Evolutionary conservation across 1,140 invertebrate species (phyloP).

Genomic region (Papilio dardanus): DNA sequence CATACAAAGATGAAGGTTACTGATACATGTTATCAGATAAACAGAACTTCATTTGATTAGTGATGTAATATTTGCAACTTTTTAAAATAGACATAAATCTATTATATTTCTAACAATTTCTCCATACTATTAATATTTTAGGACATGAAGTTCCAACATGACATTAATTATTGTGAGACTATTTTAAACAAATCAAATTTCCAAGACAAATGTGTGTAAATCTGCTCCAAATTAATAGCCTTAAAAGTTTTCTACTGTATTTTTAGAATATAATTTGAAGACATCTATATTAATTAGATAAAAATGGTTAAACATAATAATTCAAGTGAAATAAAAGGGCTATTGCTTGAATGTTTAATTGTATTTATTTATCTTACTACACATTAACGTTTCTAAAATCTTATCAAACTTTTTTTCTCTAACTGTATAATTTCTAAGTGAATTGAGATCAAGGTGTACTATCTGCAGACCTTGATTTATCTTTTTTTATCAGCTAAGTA

Average conservation of each 20-base stretch:
- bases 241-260: background rate
- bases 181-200: too few species aligned
- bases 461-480: conserved; percentile 2
- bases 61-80: background rate
- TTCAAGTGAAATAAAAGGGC: too few species aligned
- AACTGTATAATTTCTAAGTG: background rate
- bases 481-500: background rate
- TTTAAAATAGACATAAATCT: background rate
- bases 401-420: background rate
- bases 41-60: background rate
- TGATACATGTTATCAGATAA: conserved; percentile 6
- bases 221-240: too few species aligned
- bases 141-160: too few species aligned
- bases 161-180: too few species aligned
- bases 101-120: too few species aligned
- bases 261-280: background rate
- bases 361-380: background rate
- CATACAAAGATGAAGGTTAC: background rate
- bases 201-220: too few species aligned
- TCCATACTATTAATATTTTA: too few species aligned
- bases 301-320: too few species aligned
- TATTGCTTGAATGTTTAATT: background rate
- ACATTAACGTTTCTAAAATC: background rate
- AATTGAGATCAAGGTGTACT: background rate
- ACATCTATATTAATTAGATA: background rate